Percentiles rank a stretch among this genome's conserved stretches.
Evolutionary conservation across 2,888 invertebrate genomes (phyloP).

Genomic region (Oscheius myriophilus): DNA sequence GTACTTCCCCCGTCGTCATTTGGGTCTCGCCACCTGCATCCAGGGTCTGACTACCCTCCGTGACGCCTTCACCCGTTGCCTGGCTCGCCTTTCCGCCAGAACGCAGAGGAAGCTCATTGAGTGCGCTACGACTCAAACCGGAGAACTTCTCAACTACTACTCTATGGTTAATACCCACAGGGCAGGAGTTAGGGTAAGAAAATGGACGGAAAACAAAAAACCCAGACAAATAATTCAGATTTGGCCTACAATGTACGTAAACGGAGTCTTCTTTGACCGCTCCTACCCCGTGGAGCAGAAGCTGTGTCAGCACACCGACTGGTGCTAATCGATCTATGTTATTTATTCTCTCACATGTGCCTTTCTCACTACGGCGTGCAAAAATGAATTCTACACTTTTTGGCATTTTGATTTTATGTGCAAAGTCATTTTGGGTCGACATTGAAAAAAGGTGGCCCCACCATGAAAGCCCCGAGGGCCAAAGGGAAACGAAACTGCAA

Average conservation of each 20-base stretch:
- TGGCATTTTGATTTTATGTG: too few species aligned
- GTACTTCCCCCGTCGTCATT: conserved; percentile 66
- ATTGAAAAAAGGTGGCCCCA: too few species aligned
- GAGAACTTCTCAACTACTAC: conserved; percentile 69
- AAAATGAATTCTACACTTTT: conserved; percentile 3
- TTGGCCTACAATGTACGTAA: conserved; percentile 70
- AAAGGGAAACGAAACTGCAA: too few species aligned
- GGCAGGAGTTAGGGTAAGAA: conserved; percentile 60
- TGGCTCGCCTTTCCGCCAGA: conserved; percentile 62
- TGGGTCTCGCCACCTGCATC: conserved; percentile 68
- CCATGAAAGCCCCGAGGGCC: too few species aligned
- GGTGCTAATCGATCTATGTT: conserved; percentile 50
- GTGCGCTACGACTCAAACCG: conserved; percentile 68
- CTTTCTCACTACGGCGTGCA: conserved; percentile 28
- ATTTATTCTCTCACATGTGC: conserved; percentile 17
- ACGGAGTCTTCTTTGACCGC: conserved; percentile 69
- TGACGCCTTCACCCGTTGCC: conserved; percentile 66
- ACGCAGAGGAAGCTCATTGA: conserved; percentile 65
- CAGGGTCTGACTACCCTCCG: conserved; percentile 64
- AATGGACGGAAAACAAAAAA: neutral
- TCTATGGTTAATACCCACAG: conserved; percentile 69
- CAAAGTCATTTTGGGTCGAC: too few species aligned
- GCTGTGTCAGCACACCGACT: conserved; percentile 65
- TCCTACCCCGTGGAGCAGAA: conserved; percentile 66
- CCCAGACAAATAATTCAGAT: conserved; percentile 42